phyloP scores from a whole-genome alignment of 2,888 invertebrate genomes.

The Scaptomyza polygonia region DNA sequence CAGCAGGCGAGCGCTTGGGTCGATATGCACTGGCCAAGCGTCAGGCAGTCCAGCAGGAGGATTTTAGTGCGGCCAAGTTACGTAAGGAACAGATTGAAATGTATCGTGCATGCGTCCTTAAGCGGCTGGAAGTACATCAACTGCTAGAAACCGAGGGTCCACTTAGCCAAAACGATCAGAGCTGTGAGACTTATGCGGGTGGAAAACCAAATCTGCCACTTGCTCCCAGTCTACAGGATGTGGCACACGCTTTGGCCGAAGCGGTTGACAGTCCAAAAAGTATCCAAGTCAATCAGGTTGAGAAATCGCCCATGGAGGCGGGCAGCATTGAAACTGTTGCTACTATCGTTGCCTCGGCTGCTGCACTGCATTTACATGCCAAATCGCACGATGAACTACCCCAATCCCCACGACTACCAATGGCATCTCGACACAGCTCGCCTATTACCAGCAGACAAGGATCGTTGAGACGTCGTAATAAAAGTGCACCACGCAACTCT shows the following conservation, averaged over 20 bases:
- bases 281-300: slow-evolving; percentile 63
- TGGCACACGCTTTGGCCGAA: slow-evolving; percentile 83
- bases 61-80: slow-evolving; percentile 94
- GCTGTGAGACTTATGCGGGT: slow-evolving; percentile 82
- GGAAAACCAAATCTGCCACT: slow-evolving; percentile 82
- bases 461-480: slow-evolving; percentile 87
- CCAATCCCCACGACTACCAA: slow-evolving; percentile 82
- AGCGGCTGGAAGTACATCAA: slow-evolving; percentile 90
- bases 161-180: slow-evolving; percentile 79
- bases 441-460: slow-evolving; percentile 86
- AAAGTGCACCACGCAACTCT: slow-evolving; percentile 88
- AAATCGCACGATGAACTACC: slow-evolving; percentile 83
- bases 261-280: slow-evolving; percentile 80
- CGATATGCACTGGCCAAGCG: slow-evolving; percentile 96
- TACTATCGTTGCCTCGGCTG: slow-evolving; percentile 27
- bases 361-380: slow-evolving; percentile 57
- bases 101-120: slow-evolving; percentile 90
- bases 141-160: slow-evolving; percentile 92
- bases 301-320: slow-evolving; percentile 73
- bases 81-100: slow-evolving; percentile 96
- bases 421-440: slow-evolving; percentile 84
- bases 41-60: slow-evolving; percentile 95
- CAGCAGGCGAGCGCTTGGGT: slow-evolving; percentile 94
- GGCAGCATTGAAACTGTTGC: slow-evolving; percentile 36
- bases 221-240: slow-evolving; percentile 84